Percentiles rank a stretch among this genome's conserved stretches.
Conservation (phyloP, 2,113 vertebrate genomes). For the Chrysochloris asiatica region DNA sequence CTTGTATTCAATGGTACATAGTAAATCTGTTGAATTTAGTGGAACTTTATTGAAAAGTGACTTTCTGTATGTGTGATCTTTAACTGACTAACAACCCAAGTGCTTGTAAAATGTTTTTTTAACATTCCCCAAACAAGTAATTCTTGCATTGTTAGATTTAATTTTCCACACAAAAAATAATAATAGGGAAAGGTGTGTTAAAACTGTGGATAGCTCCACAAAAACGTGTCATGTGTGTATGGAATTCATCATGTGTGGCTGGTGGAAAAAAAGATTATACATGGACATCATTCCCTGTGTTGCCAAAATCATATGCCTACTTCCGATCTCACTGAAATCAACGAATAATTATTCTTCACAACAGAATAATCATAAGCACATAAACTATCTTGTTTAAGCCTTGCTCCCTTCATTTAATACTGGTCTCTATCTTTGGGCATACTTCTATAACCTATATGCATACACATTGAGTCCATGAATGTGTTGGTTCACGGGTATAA, state of each 20-base stretch:
- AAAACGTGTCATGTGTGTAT: background rate
- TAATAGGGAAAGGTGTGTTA: background rate
- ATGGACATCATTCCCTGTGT: background rate
- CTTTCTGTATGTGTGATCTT: background rate
- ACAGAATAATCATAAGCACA: background rate
- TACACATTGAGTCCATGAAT: background rate
- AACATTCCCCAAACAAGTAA: constrained; percentile 19
- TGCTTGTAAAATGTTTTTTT: constrained; percentile 25
- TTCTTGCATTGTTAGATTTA: background rate
- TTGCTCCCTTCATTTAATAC: background rate
- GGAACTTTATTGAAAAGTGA: constrained; percentile 28
- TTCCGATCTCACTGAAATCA: background rate
- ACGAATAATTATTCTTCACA: background rate
- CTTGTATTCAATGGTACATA: too few species aligned
- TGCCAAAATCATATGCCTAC: background rate
- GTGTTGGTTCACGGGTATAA: background rate
- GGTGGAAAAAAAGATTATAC: background rate
- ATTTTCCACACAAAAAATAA: background rate
- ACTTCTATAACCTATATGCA: background rate
- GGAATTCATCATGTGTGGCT: background rate
- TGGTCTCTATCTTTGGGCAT: constrained; percentile 15
- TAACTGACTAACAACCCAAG: constrained; percentile 26
- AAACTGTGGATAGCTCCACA: background rate
- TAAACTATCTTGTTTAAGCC: background rate
- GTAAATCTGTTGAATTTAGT: constrained; percentile 28